Evolutionary conservation across 2,888 invertebrate genomes (phyloP).

Genomic region (Isoperla grammatica): DNA sequence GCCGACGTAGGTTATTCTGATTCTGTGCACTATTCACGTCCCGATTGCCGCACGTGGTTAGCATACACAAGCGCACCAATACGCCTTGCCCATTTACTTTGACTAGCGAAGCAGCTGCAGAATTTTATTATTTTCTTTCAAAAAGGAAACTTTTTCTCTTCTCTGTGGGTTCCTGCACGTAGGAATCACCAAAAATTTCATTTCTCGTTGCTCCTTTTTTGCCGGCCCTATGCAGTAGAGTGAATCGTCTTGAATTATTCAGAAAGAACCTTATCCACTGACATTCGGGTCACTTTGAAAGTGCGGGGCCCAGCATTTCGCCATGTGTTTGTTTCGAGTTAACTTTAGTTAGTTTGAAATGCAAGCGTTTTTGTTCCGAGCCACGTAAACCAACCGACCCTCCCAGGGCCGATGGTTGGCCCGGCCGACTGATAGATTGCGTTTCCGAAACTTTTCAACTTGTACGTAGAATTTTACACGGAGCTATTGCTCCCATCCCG

Average conservation of each 20-base stretch:
- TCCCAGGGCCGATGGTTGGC: too few relatives aligned
- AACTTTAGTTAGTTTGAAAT: too few relatives aligned
- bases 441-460: too few relatives aligned
- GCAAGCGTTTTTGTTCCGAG: too few relatives aligned
- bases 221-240: constrained; percentile 1
- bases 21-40: background rate
- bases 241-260: constrained; percentile 17
- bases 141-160: constrained; percentile 15
- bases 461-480: too few relatives aligned
- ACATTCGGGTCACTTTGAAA: too few relatives aligned
- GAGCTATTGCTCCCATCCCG: too few relatives aligned
- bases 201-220: constrained; percentile 11
- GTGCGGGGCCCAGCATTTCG: too few relatives aligned
- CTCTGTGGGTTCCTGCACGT: constrained; percentile 15
- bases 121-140: constrained; percentile 22
- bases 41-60: constrained; percentile 11
- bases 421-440: too few relatives aligned
- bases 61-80: constrained; percentile 16
- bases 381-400: too few relatives aligned
- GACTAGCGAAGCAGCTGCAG: constrained; percentile 22
- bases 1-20: constrained; percentile 9
- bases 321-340: too few relatives aligned
- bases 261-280: constrained; percentile 4
- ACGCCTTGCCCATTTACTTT: constrained; percentile 23
- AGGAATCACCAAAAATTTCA: constrained; percentile 15